Conservation (phyloP, 1,140 invertebrate genomes). For the Lepidurus couesii region DNA sequence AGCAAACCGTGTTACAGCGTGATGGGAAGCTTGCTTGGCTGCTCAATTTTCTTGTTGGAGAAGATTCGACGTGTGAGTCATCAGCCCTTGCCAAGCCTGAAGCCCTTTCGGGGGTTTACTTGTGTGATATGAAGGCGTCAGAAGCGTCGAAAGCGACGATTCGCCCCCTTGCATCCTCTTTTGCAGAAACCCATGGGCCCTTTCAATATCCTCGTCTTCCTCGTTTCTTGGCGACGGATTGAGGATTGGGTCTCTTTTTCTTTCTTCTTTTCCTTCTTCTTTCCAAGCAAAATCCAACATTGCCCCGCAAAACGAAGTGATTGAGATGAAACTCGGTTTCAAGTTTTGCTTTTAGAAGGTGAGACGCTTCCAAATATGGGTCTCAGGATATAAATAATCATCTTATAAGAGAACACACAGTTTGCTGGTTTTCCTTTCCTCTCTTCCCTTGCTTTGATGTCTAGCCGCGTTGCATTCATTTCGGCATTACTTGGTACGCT, state of each 20-base stretch:
- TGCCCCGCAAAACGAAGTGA: not conserved
- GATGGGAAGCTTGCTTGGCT: conserved; percentile 17
- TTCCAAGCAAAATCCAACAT: not conserved
- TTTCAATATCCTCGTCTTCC: conserved; percentile 15
- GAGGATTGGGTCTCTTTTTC: not conserved
- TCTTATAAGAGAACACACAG: not conserved
- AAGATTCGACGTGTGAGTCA: conserved; percentile 18
- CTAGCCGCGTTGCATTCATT: not conserved
- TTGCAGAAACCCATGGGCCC: conserved; percentile 1
- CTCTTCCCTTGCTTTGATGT: not conserved
- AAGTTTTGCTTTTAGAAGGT: not conserved
- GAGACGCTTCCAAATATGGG: not conserved
- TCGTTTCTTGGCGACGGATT: conserved; percentile 14
- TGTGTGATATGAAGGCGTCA: conserved; percentile 21
- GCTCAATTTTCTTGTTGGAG: conserved; percentile 15
- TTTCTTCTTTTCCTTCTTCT: not conserved
- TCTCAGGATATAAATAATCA: not conserved
- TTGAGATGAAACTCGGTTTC: not conserved
- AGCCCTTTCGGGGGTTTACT: not conserved
- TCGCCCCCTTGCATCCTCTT: too few species aligned
- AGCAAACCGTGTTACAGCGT: conserved; percentile 17
- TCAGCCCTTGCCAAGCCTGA: not conserved
- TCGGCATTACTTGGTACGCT: not conserved
- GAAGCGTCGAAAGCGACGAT: not conserved
- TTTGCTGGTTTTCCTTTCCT: not conserved